phyloP scores from a whole-genome alignment of 2,888 invertebrate species.

The Lasioglossum calceatum region DNA sequence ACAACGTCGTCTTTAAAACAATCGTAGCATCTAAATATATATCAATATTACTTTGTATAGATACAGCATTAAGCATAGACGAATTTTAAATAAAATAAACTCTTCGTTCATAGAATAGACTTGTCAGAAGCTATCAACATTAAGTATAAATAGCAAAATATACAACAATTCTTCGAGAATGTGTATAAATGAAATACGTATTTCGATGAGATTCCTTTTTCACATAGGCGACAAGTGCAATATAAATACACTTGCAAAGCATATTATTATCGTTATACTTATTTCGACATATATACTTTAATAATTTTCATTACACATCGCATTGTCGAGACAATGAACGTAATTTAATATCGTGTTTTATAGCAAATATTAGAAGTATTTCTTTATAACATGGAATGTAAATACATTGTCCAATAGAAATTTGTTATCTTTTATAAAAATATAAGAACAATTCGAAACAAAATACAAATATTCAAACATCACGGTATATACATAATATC shows the following conservation, averaged over 20 bases:
- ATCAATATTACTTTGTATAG: conserved; percentile 23
- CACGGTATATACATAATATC: conserved; percentile 17
- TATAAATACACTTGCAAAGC: conserved; percentile 23
- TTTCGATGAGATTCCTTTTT: conserved; percentile 56
- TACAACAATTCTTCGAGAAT: conserved; percentile 54
- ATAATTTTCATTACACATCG: conserved; percentile 4
- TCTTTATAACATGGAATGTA: conserved; percentile 17
- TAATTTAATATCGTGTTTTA: conserved; percentile 27
- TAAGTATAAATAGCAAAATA: conserved; percentile 53
- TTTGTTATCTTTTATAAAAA: conserved; percentile 26
- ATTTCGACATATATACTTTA: conserved; percentile 5
- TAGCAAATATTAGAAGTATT: conserved; percentile 14
- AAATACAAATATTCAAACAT: conserved; percentile 28
- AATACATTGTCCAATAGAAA: conserved; percentile 22
- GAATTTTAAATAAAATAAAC: conserved; percentile 37
- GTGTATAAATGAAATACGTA: conserved; percentile 43
- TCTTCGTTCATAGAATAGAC: conserved; percentile 27
- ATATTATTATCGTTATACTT: conserved; percentile 13
- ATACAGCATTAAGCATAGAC: conserved; percentile 19
- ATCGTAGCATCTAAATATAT: conserved; percentile 14
- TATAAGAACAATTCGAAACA: conserved; percentile 25
- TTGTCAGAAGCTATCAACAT: conserved; percentile 14
- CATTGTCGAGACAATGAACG: conserved; percentile 4
- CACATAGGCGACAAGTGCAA: conserved; percentile 57
- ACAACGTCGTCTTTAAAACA: conserved; percentile 18